phyloP scores from a whole-genome alignment of 1,140 invertebrate genomes.

The Panagrolaimus sp. region DNA sequence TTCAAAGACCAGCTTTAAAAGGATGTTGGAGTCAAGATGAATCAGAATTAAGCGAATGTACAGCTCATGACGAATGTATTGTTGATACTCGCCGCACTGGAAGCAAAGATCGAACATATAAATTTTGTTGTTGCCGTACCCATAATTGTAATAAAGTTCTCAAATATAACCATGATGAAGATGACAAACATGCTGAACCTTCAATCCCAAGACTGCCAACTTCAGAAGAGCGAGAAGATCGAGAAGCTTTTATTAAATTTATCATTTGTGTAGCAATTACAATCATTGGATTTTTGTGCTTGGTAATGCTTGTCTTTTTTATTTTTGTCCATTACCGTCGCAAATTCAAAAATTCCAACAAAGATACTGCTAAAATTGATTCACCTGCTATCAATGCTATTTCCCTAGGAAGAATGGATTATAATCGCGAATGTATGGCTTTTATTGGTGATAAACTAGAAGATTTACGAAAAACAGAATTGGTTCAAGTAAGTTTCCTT shows the following conservation, averaged over 20 bases:
- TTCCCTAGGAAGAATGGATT: background rate
- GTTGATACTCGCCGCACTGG: slow-evolving; percentile 33
- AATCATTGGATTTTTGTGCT: background rate
- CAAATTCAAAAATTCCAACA: background rate
- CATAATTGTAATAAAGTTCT: slow-evolving; percentile 38
- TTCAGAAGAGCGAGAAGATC: background rate
- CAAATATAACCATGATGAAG: background rate
- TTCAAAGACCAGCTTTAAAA: slow-evolving; percentile 24
- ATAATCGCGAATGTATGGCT: background rate
- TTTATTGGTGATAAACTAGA: background rate
- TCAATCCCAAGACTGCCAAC: background rate
- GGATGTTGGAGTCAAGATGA: slow-evolving; percentile 45
- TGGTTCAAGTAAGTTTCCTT: background rate
- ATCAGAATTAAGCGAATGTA: slow-evolving; percentile 35
- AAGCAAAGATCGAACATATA: slow-evolving; percentile 11
- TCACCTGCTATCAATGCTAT: background rate
- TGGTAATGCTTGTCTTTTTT: background rate
- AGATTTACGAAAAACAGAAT: background rate
- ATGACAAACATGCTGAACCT: background rate
- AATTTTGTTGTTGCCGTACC: slow-evolving; percentile 45
- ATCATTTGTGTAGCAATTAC: background rate
- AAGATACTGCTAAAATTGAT: background rate
- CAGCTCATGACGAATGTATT: slow-evolving; percentile 33
- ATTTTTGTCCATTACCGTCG: background rate
- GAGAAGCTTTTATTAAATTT: too few relatives aligned